These are phyloP conservation scores for Ceyx erithaca DNA, from an alignment of 2,797 vertebrate species.

Conservation along the genomic window DNA sequence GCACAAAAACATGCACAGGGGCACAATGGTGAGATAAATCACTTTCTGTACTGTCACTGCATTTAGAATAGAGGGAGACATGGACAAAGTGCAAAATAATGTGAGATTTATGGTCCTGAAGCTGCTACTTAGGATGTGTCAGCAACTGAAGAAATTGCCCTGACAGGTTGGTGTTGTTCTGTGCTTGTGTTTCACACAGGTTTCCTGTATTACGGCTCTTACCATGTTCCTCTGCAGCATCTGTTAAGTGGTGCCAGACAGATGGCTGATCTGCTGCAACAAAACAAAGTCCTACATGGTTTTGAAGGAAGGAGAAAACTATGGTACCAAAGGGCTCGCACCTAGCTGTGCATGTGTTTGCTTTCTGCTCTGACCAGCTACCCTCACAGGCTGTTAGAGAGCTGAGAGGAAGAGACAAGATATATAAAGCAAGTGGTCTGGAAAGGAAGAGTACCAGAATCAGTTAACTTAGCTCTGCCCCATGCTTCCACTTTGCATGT, in stretches of 20 bases:
- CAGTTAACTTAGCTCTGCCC: not conserved
- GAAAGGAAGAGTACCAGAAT: not conserved
- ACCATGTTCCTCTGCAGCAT: not conserved
- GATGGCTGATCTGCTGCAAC: not conserved
- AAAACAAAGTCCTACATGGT: not conserved
- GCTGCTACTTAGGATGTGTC: not conserved
- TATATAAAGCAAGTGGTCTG: not conserved
- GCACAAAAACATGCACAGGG: not conserved
- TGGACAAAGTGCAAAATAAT: not conserved
- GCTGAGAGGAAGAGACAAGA: not conserved
- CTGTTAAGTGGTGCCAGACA: not conserved
- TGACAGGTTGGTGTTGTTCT: accelerated
- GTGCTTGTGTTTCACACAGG: not conserved
- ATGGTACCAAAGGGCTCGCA: not conserved
- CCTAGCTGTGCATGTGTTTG: not conserved
- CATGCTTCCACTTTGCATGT: not conserved
- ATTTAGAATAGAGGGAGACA: not conserved
- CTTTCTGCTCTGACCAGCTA: not conserved
- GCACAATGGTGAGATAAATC: not conserved
- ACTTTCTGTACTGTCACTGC: accelerated
- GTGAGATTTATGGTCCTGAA: not conserved
- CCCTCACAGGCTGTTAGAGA: not conserved
- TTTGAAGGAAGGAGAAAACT: not conserved
- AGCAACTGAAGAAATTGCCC: not conserved
- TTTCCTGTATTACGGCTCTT: not conserved